Base-by-base conservation (phyloP, 2,113 vertebrate species). In the Argyrosomus japonicus region DNA sequence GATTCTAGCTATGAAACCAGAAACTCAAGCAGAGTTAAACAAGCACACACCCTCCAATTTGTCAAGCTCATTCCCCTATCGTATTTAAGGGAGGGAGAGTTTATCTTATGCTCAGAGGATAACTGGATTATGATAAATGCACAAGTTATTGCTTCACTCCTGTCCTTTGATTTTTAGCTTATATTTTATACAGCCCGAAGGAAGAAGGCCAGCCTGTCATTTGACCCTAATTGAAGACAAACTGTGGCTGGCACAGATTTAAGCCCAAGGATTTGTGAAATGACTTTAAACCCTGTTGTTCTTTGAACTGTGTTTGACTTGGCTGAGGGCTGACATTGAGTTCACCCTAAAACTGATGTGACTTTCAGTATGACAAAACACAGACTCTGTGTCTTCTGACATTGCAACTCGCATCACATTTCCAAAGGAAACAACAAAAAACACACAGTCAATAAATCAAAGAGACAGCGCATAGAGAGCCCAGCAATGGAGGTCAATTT, bases 91-190 rank as follows among this genome's bases (percentile, higher is more conserved):
- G 54, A 78, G 73, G 65, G 69, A 81, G 65, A 72, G 85, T 89
- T 83, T 50, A 67, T 76, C n/a, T 77, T 76, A 77, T 89, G 76
- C 84, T 87, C 77, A 69, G 77, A 87, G 88, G 70, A 83, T 54
- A 83, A 86, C 45, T 82, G 81, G 63, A 91, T 91, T 88, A 83
- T 88, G 91, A 90, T 87, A 79, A 88, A 93, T 84, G 81, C 68
- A 70, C 36, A 65, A 83, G 61, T 84, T 88, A 88, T 84, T 85
- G 77, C 75, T 74, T 75, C 61, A 77, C 81, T 87, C 85, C 80
- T 32, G 3, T 85, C 76, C 83, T 83, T 82, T 75, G 58, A 84
- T 74, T 79, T 83, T 71, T 77, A 69, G 73, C 75, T 87, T 73
- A 69, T 50, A 69, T 74, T 87, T 58, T 81, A 63, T 25, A 48